Conservation (phyloP, 2,888 invertebrate species). For the Homarus gammarus region DNA sequence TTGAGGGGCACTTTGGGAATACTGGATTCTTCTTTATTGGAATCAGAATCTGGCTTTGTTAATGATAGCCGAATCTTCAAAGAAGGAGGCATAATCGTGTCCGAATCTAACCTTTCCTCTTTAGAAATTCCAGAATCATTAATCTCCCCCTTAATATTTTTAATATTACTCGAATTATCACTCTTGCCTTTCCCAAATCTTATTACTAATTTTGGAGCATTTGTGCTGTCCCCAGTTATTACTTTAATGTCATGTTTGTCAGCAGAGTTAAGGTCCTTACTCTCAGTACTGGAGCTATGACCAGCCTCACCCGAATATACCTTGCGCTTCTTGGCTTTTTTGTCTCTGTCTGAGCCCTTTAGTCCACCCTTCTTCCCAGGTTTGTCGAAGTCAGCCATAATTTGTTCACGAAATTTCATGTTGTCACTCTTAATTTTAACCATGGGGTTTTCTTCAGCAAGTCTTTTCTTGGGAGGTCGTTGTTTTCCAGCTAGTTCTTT, state of each 20-base stretch:
- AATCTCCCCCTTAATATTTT: conserved; percentile 13
- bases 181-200: conserved; percentile 54
- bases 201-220: conserved; percentile 63
- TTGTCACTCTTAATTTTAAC: conserved; percentile 71
- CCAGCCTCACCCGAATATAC: conserved; percentile 51
- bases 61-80: conserved; percentile 65
- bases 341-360: conserved; percentile 48
- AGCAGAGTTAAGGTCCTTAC: conserved; percentile 46
- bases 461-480: conserved; percentile 90
- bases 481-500: conserved; percentile 43
- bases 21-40: conserved; percentile 56
- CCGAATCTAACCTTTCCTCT: conserved; percentile 34
- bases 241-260: conserved; percentile 62
- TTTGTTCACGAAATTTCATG: conserved; percentile 72
- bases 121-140: neutral
- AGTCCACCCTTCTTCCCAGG: conserved; percentile 52
- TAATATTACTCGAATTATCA: conserved; percentile 19
- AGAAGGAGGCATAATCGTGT: conserved; percentile 32
- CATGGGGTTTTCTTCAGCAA: conserved; percentile 78
- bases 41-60: conserved; percentile 60
- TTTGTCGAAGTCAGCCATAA: conserved; percentile 74
- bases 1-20: conserved; percentile 67
- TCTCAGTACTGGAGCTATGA: conserved; percentile 33
- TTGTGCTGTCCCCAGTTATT: conserved; percentile 55
- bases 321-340: conserved; percentile 67